Conservation (phyloP, 2,888 invertebrate genomes). For the Leptothorax acervorum region DNA sequence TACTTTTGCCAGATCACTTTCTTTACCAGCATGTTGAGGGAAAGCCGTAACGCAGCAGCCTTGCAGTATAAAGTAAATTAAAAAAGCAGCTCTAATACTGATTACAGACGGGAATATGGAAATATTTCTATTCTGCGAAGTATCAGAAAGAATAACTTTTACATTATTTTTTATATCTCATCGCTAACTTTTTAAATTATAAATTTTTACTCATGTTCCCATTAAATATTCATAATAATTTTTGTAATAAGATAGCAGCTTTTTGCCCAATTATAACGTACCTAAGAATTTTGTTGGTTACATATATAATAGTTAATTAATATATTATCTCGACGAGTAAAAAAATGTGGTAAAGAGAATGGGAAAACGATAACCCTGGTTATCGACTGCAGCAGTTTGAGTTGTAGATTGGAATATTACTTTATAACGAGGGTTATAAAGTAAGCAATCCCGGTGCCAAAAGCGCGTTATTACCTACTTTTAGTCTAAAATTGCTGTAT, state of each 20-base stretch:
- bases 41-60: background rate
- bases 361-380: background rate
- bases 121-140: background rate
- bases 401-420: slow-evolving; percentile 18
- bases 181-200: background rate
- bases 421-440: slow-evolving; percentile 17
- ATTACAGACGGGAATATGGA: slow-evolving; percentile 1
- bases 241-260: background rate
- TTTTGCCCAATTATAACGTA: background rate
- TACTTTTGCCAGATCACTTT: slow-evolving; percentile 10
- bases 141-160: background rate
- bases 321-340: background rate
- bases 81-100: background rate
- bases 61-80: slow-evolving; percentile 1
- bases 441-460: background rate
- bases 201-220: background rate
- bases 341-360: background rate
- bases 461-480: slow-evolving; percentile 2
- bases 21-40: background rate
- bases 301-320: background rate
- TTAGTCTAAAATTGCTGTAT: slow-evolving; percentile 16
- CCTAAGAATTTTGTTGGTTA: background rate
- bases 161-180: background rate
- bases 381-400: slow-evolving; percentile 3
- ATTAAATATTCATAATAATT: background rate